Percentiles rank a stretch among this genome's conserved stretches.
Evolutionary conservation across 2,113 vertebrate species (phyloP).

Genomic region (Rhagologus leucostigma): DNA sequence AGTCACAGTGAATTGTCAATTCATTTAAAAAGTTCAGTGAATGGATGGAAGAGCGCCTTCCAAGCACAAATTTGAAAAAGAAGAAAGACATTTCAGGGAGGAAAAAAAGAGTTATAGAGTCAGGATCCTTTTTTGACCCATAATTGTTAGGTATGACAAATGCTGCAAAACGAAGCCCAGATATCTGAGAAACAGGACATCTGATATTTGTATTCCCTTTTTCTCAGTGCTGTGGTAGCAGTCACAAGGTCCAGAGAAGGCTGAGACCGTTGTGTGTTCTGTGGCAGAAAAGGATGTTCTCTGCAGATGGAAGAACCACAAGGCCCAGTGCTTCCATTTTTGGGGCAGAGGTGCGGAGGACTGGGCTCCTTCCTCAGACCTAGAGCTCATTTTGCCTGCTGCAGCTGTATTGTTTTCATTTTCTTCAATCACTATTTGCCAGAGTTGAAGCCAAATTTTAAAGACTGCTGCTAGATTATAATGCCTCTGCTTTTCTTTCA

Average conservation of each 20-base stretch:
- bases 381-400: fast-evolving
- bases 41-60: neutral
- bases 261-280: neutral
- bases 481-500: neutral
- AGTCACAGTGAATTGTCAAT: neutral
- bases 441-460: neutral
- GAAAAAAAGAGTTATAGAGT: neutral
- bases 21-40: neutral
- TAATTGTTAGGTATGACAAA: neutral
- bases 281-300: neutral
- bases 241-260: neutral
- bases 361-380: neutral
- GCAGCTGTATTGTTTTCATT: neutral
- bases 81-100: neutral
- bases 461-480: neutral
- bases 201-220: neutral
- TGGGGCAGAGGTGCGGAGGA: neutral
- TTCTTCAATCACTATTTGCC: neutral
- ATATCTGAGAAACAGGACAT: neutral
- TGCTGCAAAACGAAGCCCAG: neutral
- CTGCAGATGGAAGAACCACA: neutral
- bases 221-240: neutral
- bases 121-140: neutral
- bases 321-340: neutral
- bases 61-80: neutral